Base-by-base conservation (phyloP, 2,888 invertebrate genomes). In the Lissonota sp. region DNA sequence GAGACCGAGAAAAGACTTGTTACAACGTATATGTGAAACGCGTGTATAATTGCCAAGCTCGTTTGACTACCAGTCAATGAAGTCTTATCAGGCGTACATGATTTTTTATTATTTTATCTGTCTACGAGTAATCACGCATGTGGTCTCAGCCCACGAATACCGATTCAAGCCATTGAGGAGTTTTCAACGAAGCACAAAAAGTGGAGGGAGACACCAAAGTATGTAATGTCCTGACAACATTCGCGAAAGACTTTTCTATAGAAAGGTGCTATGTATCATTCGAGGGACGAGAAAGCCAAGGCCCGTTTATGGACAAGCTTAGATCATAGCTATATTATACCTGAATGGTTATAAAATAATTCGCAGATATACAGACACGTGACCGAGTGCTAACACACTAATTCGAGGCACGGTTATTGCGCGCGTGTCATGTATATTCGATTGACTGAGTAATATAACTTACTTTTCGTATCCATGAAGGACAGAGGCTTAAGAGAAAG, bases 11-110 rank as follows among this genome's bases (percentile, higher is more conserved):
- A 71, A 60, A 53, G 66, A 66, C 51, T 63, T 63, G 64, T 72
- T 63, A 63, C 55, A 63, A 72, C 57, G 44, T 66, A 37, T 26
- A 26, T 3, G 26, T 14, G 14, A 80, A 80, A 75, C 57, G 70
- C 46, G 66, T 73, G 71, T 75, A 60, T 80, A 80, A 80, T 80
- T 80, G 75, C 71, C 46, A 55, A 62, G 64, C 74, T 74, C 79
- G 75, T 76, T 80, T 57, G 55, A 71, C 80, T 51, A 70, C 57
- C 69, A 46, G 60, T 71, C 69, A 75, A 80, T 80, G 71, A 75
- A 71, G 26, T 75, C 75, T 80, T 75, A 75, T 80, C 75, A n/a
- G 26, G 62, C 46, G 7, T 46, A 39, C 49, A 51, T 60, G 37
- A 51, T 39, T 26, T 60, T 60, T 40, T 40, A 55, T 60, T 60